A percentile compares a stretch with the other conserved stretches of the same genome.
phyloP scores from a whole-genome alignment of 2,113 vertebrate species.

The Larimichthys crocea region DNA sequence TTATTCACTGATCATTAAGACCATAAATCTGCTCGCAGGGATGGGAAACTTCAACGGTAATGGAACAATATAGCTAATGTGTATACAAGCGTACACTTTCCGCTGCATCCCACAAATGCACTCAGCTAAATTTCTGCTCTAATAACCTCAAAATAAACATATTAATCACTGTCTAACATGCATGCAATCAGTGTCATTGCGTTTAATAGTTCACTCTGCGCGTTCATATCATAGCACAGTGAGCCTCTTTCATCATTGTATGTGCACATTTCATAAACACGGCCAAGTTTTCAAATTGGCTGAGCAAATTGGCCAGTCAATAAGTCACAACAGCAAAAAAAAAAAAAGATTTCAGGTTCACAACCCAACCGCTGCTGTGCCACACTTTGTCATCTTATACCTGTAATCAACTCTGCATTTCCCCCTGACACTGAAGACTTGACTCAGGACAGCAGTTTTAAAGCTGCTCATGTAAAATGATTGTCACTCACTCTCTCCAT shows the following conservation, averaged over 20 bases:
- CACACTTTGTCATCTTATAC: slow-evolving; percentile 52
- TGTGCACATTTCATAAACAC: slow-evolving; percentile 33
- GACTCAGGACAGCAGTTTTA: slow-evolving; percentile 42
- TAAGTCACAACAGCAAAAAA: slow-evolving; percentile 28
- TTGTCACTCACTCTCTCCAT: slow-evolving; percentile 22
- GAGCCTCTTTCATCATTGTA: slow-evolving; percentile 24
- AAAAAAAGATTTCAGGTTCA: slow-evolving; percentile 39
- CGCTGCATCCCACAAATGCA: not conserved
- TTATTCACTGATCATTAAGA: slow-evolving; percentile 6
- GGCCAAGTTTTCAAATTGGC: slow-evolving; percentile 37
- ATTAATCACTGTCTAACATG: slow-evolving; percentile 30
- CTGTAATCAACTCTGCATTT: slow-evolving; percentile 56
- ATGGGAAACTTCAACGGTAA: not conserved
- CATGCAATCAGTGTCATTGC: slow-evolving; percentile 3
- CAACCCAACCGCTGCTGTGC: slow-evolving; percentile 37
- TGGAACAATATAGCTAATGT: not conserved
- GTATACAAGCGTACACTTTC: not conserved
- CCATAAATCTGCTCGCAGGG: not conserved
- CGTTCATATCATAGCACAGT: slow-evolving; percentile 23
- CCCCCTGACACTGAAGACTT: slow-evolving; percentile 39
- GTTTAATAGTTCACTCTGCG: slow-evolving; percentile 11
- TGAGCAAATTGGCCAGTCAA: slow-evolving; percentile 42
- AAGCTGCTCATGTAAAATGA: slow-evolving; percentile 47
- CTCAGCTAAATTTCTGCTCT: not conserved
- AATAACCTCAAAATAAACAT: slow-evolving; percentile 33